These are phyloP conservation scores for Phortica okadai DNA, from an alignment of 2,888 invertebrate genomes.

Conservation along the genomic window DNA sequence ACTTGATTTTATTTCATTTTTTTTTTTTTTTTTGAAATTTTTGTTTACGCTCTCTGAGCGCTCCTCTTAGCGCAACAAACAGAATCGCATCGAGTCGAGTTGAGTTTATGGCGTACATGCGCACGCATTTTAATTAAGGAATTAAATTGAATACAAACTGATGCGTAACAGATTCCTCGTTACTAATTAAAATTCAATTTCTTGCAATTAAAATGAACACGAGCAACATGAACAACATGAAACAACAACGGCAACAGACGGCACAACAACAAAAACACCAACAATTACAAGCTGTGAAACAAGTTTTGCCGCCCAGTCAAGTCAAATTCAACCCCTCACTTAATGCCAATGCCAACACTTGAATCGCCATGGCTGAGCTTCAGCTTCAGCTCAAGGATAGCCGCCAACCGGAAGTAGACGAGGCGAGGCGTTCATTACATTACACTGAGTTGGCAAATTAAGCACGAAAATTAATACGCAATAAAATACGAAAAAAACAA, in stretches of 20 bases:
- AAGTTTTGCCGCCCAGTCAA: not conserved
- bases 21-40: constrained; percentile 7
- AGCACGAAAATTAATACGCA: constrained; percentile 71
- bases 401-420: not conserved
- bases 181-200: constrained; percentile 71
- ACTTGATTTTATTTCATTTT: constrained; percentile 7
- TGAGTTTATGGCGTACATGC: constrained; percentile 51
- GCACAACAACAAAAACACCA: constrained; percentile 14
- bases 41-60: not conserved
- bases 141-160: constrained; percentile 71
- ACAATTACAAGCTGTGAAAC: constrained; percentile 10
- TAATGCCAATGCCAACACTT: not conserved
- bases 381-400: not conserved
- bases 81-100: no score
- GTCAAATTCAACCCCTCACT: not conserved
- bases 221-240: not conserved
- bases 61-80: no score
- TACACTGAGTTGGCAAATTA: constrained; percentile 55
- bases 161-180: constrained; percentile 70
- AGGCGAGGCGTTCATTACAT: constrained; percentile 12
- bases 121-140: constrained; percentile 70
- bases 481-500: constrained; percentile 55
- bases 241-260: not conserved
- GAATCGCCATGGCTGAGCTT: not conserved
- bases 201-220: constrained; percentile 61